Evolutionary conservation across 1,140 invertebrate species (phyloP), one percentile per base, ranked within the genome.

Genomic region (Armadillidium nasatum): DNA sequence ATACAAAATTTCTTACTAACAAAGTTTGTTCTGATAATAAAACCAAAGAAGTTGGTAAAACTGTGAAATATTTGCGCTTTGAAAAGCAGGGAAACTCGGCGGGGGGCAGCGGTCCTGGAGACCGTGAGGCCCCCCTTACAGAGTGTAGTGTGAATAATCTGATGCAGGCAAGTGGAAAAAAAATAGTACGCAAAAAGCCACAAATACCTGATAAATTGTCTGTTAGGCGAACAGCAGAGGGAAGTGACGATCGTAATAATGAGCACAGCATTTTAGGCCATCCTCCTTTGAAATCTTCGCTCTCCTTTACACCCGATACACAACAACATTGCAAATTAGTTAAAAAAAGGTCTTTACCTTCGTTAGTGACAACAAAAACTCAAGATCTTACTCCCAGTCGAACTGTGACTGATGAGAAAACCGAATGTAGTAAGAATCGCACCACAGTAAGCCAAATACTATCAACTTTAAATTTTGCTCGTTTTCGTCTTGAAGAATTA

Each of bases 101-200:
- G 80, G 80, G 80, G 80, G 80, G 80, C 80, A 81, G 78, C 80
- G 80, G 80, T 79, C 77, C 74, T 79, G 76, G 77, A 75, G 77
- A 81, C 80, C 80, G 80, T 81, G 73, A 77, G 77, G 77, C 80
- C 80, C 80, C 80, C 80, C 78, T 71, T 75, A 77, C 70, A 66
- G 54, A 76, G 75, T 77, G 71, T 76, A 68, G 46, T 43, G 44
- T 67, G 19, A 71, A 68, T 44, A 50, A 33, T 67, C 72, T 73
- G n/a, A 43, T 73, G 33, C 76, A 67, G 50, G 71, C 70, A 44
- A 50, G 68, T 23, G 70, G 43, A 67, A 69, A 46, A 71, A 68
- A 60, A 74, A 45, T 46, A 54, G 73, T 77, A 67, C 72, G 77
- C 50, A 74, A 74, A 50, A 81, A 73, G 74, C 80, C 80, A 73